Evolutionary conservation across 1,140 invertebrate genomes (phyloP), one percentile per base, ranked within the genome.

Genomic region (Ceratoteleas bidentatus): DNA sequence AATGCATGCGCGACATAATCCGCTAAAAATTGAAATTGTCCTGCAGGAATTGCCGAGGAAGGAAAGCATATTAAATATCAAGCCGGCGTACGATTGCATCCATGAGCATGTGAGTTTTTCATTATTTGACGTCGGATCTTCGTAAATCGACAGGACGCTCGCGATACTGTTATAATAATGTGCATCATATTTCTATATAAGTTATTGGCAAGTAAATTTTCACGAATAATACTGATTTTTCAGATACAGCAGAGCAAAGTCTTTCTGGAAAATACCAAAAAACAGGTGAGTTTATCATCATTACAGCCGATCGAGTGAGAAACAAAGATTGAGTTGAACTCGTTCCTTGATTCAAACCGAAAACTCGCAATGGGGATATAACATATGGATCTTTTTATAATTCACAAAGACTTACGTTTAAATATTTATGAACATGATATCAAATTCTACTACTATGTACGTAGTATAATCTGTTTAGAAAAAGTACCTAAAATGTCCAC

Each of bases 91-190:
- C 82, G 87, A 90, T 79, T 91, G 89, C 64, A 86, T 91, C 74
- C 86, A 87, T 62, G 88, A 91, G 56, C 90, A 91, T 85, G 90
- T 91, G 85, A 91, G 90, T 90, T 75, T 84, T 57, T 68, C 57
- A 76, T 76, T 60, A 56, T 15, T 38, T 57, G 52, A 76, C 56
- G 52, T 38, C 40, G 54, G 47, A 68, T 81, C 53, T 60, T 11
- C 45, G 6, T 57, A 66, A 66, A 66, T 24, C 11, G 32, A 57
- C 32, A 52, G n/a, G 62, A 32, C 61, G 34, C 57, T 57, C 43
- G 56, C 66, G 66, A 52, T 68, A 61, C 47, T 11, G 43, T 69
- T 80, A 65, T 66, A 38, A 79, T 81, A 85, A 85, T 82, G 60
- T 66, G 45, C 3, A 58, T 79, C 45, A 38, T 66, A 33, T 61